A percentile compares a stretch with the other conserved stretches of the same genome.
Evolutionary conservation across 2,888 invertebrate species (phyloP).

Genomic region (Petrolisthes manimaculis): DNA sequence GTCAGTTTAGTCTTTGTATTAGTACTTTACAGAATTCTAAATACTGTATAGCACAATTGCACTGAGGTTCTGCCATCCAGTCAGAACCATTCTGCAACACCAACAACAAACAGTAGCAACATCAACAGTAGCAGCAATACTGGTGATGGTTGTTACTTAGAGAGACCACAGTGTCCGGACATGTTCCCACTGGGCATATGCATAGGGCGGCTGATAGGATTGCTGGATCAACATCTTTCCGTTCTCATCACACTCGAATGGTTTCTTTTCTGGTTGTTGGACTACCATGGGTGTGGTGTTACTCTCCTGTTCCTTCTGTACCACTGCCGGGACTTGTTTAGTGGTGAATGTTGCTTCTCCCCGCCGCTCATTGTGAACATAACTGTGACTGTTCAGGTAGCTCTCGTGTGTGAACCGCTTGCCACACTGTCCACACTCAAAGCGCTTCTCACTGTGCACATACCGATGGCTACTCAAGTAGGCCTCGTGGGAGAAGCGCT

Average conservation of each 20-base stretch:
- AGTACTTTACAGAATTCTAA: too few relatives aligned
- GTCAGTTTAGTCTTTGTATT: too few relatives aligned
- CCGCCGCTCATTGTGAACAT: constrained; percentile 18
- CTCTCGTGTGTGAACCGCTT: constrained; percentile 43
- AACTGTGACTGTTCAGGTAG: constrained; percentile 45
- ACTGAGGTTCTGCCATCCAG: too few relatives aligned
- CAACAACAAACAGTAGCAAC: too few relatives aligned
- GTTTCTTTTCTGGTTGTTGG: constrained; percentile 45
- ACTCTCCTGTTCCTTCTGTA: constrained; percentile 37
- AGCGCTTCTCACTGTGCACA: constrained; percentile 49
- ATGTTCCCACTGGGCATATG: constrained; percentile 57
- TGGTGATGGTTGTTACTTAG: constrained; percentile 10
- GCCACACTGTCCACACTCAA: constrained; percentile 40
- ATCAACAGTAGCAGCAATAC: too few relatives aligned
- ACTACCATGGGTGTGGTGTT: constrained; percentile 13
- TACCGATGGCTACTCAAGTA: constrained; percentile 46
- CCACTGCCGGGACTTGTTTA: constrained; percentile 30
- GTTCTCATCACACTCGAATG: constrained; percentile 52
- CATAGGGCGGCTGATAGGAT: constrained; percentile 54
- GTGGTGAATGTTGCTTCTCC: constrained; percentile 28
- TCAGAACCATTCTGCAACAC: too few relatives aligned
- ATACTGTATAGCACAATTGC: too few relatives aligned
- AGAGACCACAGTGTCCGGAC: constrained; percentile 56
- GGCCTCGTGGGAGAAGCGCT: constrained; percentile 46
- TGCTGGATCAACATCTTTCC: constrained; percentile 52